Evolutionary conservation across 2,113 vertebrate genomes (phyloP).

Genomic region (Alaudala cheleensis): DNA sequence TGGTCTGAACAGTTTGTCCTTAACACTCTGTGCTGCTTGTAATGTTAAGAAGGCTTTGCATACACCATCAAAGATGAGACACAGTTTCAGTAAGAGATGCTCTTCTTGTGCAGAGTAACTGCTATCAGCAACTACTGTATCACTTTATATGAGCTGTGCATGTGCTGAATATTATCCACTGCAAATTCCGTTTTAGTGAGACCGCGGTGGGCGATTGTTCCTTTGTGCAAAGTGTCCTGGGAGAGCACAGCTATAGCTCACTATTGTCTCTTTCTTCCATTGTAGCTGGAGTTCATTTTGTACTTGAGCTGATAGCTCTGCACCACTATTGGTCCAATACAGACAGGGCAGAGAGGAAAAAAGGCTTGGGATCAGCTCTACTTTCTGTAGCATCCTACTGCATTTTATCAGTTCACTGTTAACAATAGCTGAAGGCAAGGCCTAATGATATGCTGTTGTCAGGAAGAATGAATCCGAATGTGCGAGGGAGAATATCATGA

Average conservation of each 20-base stretch:
- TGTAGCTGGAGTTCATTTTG: not conserved
- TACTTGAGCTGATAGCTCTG: not conserved
- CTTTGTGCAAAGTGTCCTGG: constrained; percentile 23
- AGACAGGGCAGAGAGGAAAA: not conserved
- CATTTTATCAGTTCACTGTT: constrained; percentile 24
- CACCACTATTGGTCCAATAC: not conserved
- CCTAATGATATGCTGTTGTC: constrained; percentile 31
- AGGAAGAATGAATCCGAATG: not conserved
- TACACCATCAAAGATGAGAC: not conserved
- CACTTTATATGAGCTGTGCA: not conserved
- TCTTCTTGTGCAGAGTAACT: not conserved
- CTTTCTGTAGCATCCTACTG: not conserved
- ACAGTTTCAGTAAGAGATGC: not conserved
- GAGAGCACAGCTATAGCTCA: constrained; percentile 11
- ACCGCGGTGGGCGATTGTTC: not conserved
- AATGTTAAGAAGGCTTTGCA: not conserved
- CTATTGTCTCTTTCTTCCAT: constrained; percentile 14
- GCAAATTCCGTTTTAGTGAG: not conserved
- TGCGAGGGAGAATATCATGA: not conserved
- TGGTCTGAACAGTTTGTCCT: not conserved
- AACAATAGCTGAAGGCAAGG: constrained; percentile 46
- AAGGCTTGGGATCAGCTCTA: not conserved
- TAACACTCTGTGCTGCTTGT: not conserved
- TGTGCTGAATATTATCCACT: not conserved
- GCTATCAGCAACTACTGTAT: not conserved